phyloP scores from a whole-genome alignment of 2,113 vertebrate species.

The Ranitomeya imitator region DNA sequence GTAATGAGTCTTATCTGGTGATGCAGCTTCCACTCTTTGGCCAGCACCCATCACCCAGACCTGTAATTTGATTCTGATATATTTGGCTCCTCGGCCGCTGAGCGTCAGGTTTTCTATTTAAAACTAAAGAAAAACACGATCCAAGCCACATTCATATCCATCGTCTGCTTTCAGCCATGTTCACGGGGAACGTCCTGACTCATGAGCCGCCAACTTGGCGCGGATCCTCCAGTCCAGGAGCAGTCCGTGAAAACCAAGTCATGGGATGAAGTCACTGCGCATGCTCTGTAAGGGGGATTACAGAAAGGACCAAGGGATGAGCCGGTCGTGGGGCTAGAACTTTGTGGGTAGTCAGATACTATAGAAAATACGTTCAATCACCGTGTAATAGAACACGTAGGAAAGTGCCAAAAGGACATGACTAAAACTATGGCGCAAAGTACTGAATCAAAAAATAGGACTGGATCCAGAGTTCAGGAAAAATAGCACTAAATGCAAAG shows the following conservation, averaged over 20 bases:
- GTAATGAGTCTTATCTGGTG: slow-evolving; percentile 1
- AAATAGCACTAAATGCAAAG: no score
- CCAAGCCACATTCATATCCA: slow-evolving; percentile 38
- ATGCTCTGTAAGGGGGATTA: neutral
- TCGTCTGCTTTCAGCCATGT: neutral
- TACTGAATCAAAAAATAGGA: no score
- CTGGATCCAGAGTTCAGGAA: no score
- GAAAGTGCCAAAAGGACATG: no score
- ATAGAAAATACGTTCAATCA: no score
- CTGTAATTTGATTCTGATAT: slow-evolving; percentile 32
- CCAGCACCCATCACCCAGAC: neutral
- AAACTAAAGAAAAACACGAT: neutral
- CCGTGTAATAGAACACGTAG: no score
- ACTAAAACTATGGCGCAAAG: no score
- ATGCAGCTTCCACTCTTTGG: neutral
- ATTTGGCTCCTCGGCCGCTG: slow-evolving; percentile 21
- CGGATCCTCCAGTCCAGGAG: neutral
- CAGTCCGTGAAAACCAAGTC: slow-evolving; percentile 41
- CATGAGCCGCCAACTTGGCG: slow-evolving; percentile 40
- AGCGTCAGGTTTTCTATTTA: slow-evolving; percentile 26
- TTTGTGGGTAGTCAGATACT: no score
- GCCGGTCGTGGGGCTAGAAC: no score
- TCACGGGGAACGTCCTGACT: slow-evolving; percentile 23
- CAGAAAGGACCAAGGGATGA: neutral
- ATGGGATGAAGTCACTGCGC: slow-evolving; percentile 6